Evolutionary conservation across 2,113 vertebrate species (phyloP).

Genomic region (Glaucidium brasilianum): DNA sequence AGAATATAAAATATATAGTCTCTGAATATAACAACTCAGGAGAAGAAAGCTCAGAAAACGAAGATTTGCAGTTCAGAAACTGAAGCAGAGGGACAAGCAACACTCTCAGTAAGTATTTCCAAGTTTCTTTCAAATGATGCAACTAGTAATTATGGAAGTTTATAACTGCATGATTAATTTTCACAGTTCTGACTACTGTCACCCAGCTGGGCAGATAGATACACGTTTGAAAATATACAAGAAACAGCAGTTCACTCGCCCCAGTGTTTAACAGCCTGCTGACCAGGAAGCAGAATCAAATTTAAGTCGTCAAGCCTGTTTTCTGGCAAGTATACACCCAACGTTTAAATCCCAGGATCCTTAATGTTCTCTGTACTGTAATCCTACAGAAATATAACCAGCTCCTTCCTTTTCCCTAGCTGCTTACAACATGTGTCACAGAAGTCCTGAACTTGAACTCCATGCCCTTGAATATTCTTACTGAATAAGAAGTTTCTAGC

Average conservation of each 20-base stretch:
- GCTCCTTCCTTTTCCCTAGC: background rate
- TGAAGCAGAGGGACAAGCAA: background rate
- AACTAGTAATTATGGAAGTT: background rate
- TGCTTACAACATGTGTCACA: background rate
- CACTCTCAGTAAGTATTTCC: background rate
- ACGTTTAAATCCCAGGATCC: background rate
- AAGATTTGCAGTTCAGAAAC: background rate
- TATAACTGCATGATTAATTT: background rate
- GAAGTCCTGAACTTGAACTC: background rate
- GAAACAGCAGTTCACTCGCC: background rate
- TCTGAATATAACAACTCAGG: background rate
- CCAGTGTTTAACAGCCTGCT: background rate
- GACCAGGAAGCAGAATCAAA: background rate
- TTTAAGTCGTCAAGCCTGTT: background rate
- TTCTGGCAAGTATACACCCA: background rate
- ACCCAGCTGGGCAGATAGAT: background rate
- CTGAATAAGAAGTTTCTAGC: background rate
- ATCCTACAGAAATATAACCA: background rate
- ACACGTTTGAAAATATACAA: background rate
- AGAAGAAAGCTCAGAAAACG: background rate
- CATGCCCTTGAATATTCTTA: background rate
- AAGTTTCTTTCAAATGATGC: background rate
- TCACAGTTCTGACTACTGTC: background rate
- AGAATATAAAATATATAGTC: background rate
- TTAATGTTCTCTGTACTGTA: background rate